Percentiles rank a stretch among this genome's conserved stretches.
Conservation (phyloP, 2,888 invertebrate genomes). For the Epistrophella euchroma region DNA sequence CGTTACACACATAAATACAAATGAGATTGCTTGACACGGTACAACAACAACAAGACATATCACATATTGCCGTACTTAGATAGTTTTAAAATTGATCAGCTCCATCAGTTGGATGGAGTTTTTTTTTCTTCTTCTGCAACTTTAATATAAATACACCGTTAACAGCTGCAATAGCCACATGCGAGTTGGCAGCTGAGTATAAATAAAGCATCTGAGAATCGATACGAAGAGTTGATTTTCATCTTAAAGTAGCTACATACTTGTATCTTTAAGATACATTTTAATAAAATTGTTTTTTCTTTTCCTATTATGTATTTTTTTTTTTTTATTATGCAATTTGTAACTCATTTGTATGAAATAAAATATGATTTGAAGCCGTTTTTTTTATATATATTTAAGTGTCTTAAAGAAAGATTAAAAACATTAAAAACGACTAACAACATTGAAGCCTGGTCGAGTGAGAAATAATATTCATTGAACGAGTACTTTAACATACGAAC, state of each 20-base stretch:
- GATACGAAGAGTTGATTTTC: conserved; percentile 10
- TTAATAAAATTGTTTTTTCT: neutral
- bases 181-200: neutral
- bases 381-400: too few relatives aligned
- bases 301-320: neutral
- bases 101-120: conserved; percentile 1
- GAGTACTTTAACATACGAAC: too few relatives aligned
- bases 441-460: too few relatives aligned
- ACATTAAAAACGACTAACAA: too few relatives aligned
- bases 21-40: conserved; percentile 12
- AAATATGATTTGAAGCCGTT: neutral
- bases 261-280: conserved; percentile 2
- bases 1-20: conserved; percentile 22
- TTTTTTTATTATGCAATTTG: neutral
- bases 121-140: conserved; percentile 5
- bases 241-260: neutral
- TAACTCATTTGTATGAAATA: neutral
- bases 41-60: conserved; percentile 5
- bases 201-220: conserved; percentile 3
- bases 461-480: too few relatives aligned
- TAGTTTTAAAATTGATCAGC: conserved; percentile 30
- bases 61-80: conserved; percentile 23
- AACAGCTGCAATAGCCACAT: conserved; percentile 20
- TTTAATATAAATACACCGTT: conserved; percentile 9
- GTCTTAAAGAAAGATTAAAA: too few relatives aligned